Evolutionary conservation across 2,113 vertebrate species (phyloP).

Genomic region (Colossoma macropomum): DNA sequence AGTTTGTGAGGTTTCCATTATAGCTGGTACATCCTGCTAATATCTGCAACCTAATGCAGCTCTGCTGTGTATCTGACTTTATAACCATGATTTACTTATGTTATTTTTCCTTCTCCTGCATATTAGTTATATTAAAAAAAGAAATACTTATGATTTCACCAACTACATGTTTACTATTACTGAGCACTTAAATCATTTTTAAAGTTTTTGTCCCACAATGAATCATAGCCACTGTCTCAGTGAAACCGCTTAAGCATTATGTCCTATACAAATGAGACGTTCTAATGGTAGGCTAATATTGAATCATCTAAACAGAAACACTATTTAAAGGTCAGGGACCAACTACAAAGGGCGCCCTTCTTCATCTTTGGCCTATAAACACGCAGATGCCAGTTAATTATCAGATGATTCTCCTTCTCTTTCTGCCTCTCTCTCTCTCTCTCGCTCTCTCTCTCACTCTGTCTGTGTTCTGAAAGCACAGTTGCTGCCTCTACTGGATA

Average conservation of each 20-base stretch:
- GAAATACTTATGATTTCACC: not conserved
- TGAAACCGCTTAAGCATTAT: slow-evolving; percentile 26
- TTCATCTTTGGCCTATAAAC: slow-evolving; percentile 77
- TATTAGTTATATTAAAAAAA: not conserved
- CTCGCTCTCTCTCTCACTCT: not conserved
- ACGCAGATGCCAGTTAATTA: slow-evolving; percentile 81
- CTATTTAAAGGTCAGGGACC: slow-evolving; percentile 65
- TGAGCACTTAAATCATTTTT: not conserved
- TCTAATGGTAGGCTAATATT: not conserved
- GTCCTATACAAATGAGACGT: slow-evolving; percentile 24
- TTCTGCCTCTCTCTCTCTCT: slow-evolving; percentile 18
- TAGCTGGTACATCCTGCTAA: too few relatives aligned
- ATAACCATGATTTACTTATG: too few relatives aligned
- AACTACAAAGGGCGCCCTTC: slow-evolving; percentile 68
- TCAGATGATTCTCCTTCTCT: slow-evolving; percentile 56
- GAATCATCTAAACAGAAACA: slow-evolving; percentile 26
- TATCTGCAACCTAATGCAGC: too few relatives aligned
- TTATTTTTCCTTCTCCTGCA: not conserved
- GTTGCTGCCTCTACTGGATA: slow-evolving; percentile 49
- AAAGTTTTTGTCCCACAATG: not conserved
- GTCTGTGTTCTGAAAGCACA: slow-evolving; percentile 7
- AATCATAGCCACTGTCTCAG: not conserved
- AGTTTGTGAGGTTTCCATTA: too few relatives aligned
- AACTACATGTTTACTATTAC: not conserved
- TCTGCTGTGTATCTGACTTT: too few relatives aligned